phyloP scores from a whole-genome alignment of 2,888 invertebrate genomes.

The Theristus sp. region DNA sequence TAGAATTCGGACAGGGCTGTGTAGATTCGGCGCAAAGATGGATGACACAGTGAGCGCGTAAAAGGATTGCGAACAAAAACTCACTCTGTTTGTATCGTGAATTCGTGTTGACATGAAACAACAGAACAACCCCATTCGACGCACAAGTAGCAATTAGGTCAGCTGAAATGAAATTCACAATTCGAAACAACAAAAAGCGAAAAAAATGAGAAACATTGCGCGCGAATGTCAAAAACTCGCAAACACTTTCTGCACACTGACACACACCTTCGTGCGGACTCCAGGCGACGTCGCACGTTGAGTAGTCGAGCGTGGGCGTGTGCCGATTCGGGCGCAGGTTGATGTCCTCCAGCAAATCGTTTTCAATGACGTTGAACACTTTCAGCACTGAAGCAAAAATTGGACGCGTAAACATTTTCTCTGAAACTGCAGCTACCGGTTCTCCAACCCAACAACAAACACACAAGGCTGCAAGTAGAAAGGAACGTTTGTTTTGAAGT shows the following conservation, averaged over 20 bases:
- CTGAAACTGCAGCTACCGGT: too few species aligned
- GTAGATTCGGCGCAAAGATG: too few species aligned
- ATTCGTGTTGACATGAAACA: neutral
- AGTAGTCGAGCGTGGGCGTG: neutral
- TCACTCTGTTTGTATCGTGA: neutral
- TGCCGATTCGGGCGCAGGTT: constrained; percentile 50
- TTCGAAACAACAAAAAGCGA: neutral
- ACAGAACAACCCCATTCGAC: neutral
- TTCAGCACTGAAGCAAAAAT: constrained; percentile 7
- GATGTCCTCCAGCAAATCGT: constrained; percentile 44
- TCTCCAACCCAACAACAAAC: too few species aligned
- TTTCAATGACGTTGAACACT: constrained; percentile 2
- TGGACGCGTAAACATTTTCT: too few species aligned
- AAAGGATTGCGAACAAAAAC: too few species aligned
- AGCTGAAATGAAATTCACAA: neutral
- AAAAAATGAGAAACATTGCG: neutral
- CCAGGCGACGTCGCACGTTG: neutral
- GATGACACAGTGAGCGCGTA: too few species aligned
- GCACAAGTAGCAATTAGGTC: neutral
- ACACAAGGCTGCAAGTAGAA: too few species aligned
- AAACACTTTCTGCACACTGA: too few species aligned
- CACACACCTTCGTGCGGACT: neutral
- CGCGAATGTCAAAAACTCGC: too few species aligned
- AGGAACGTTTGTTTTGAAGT: too few species aligned
- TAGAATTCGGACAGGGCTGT: too few species aligned